These are phyloP conservation scores for Crypturellus undulatus DNA, from an alignment of 2,113 vertebrate genomes.

Conservation along the genomic window DNA sequence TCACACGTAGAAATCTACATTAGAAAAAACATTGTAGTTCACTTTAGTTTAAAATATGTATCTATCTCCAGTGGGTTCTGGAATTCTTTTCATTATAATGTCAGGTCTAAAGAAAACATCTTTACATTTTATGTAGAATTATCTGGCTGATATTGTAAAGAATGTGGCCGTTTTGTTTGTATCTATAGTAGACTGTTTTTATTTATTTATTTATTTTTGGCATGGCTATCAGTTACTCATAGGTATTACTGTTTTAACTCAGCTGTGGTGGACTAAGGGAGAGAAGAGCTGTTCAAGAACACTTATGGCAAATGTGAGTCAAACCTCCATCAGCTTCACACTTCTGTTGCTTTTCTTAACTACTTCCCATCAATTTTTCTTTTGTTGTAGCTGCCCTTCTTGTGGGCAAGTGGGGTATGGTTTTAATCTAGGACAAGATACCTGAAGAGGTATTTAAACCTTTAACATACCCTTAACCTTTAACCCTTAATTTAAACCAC, in stretches of 20 bases:
- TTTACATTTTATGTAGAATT: neutral
- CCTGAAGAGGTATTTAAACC: neutral
- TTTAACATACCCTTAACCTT: too few relatives aligned
- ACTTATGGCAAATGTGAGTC: neutral
- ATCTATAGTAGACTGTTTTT: neutral
- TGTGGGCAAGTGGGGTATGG: neutral
- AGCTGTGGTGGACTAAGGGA: neutral
- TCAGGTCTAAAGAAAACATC: neutral
- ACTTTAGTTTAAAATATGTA: neutral
- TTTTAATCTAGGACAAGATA: neutral
- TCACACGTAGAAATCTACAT: slow-evolving; percentile 23
- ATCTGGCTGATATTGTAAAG: neutral
- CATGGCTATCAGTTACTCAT: neutral
- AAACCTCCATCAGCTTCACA: neutral
- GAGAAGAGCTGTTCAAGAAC: neutral
- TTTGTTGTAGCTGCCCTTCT: neutral
- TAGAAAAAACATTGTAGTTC: neutral
- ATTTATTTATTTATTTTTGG: neutral
- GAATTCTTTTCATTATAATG: neutral
- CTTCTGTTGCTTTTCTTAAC: neutral
- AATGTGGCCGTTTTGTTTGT: neutral
- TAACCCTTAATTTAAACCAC: neutral
- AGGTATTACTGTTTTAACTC: neutral
- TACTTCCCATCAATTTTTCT: neutral
- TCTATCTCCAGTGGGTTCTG: neutral